phyloP scores from a whole-genome alignment of 2,797 vertebrate genomes.

The Argya squamiceps region DNA sequence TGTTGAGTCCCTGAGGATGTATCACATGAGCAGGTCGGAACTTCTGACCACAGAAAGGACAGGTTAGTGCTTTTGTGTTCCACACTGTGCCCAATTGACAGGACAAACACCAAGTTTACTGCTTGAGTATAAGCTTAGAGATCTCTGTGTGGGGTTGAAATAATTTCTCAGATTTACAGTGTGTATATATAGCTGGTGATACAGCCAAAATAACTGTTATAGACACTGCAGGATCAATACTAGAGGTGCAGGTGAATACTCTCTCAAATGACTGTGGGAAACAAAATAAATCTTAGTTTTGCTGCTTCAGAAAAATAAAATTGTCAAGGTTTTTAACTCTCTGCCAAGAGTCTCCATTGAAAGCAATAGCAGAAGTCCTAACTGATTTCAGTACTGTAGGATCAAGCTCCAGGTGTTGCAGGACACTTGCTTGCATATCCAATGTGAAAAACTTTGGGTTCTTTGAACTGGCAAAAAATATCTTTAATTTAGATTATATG shows the following conservation, averaged over 20 bases:
- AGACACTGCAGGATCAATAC: background rate
- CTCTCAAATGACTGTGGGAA: background rate
- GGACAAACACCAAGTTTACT: background rate
- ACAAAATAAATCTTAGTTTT: background rate
- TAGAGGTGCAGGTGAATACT: background rate
- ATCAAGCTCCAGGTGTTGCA: background rate
- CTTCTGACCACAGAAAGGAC: background rate
- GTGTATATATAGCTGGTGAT: fast-evolving
- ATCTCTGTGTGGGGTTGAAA: background rate
- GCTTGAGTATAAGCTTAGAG: background rate
- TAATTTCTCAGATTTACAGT: background rate
- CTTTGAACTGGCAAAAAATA: constrained; percentile 19
- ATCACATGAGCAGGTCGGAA: background rate
- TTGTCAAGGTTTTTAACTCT: background rate
- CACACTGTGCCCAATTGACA: fast-evolving
- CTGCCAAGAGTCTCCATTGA: background rate
- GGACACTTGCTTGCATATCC: background rate
- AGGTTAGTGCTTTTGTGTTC: background rate
- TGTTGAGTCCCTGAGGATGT: background rate
- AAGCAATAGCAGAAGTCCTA: background rate
- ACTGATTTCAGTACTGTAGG: background rate
- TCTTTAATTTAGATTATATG: constrained; percentile 53
- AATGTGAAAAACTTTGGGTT: constrained; percentile 12
- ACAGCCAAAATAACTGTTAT: background rate
- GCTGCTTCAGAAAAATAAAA: background rate